A percentile compares a stretch with the other conserved stretches of the same genome.
phyloP scores from a whole-genome alignment of 2,113 vertebrate species.

The Aleadryas rufinucha region DNA sequence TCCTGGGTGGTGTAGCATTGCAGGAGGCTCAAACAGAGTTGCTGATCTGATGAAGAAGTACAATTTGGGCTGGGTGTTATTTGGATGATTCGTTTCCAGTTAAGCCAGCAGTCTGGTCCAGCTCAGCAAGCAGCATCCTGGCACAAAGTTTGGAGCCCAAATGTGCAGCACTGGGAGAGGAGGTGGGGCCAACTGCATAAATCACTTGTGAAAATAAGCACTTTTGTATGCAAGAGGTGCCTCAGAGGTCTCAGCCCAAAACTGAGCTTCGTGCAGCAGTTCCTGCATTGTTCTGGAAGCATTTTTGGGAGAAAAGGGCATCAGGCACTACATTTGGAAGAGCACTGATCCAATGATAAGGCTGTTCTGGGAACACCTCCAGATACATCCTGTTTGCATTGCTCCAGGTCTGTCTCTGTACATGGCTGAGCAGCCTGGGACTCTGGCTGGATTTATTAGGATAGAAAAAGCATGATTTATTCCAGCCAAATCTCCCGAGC shows the following conservation, averaged over 20 bases:
- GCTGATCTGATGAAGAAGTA: neutral
- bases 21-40: neutral
- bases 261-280: neutral
- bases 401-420: neutral
- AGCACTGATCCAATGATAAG: neutral
- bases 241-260: neutral
- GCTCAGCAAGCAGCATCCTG: neutral
- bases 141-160: neutral
- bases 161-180: neutral
- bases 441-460: neutral
- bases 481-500: neutral
- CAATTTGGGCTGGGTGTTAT: neutral
- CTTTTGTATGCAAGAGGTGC: neutral
- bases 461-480: neutral
- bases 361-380: neutral
- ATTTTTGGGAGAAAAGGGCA: neutral
- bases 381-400: neutral
- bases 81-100: neutral
- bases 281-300: neutral
- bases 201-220: neutral
- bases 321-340: neutral
- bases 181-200: neutral
- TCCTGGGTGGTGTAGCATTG: neutral
- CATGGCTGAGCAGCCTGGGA: neutral
- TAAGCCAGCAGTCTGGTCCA: neutral